phyloP scores from a whole-genome alignment of 1,140 invertebrate species.

The Heliconius nattereri region DNA sequence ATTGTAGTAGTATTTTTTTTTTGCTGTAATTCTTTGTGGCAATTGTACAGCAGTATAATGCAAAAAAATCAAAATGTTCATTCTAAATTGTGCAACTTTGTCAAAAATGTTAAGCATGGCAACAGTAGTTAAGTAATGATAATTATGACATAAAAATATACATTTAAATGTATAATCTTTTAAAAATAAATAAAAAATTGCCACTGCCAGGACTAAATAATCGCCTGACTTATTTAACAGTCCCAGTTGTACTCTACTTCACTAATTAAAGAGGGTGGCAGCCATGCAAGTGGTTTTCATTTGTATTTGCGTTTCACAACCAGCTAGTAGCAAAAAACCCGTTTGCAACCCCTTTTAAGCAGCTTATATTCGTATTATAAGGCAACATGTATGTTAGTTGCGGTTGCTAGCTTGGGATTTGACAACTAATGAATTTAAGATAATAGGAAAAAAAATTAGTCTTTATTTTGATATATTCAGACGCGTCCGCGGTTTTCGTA shows the following conservation, averaged over 20 bases:
- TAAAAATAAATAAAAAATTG: not conserved
- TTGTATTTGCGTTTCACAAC: slow-evolving; percentile 47
- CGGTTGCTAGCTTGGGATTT: slow-evolving; percentile 17
- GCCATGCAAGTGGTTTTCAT: slow-evolving; percentile 51
- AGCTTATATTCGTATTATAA: slow-evolving; percentile 33
- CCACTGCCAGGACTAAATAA: slow-evolving; percentile 12
- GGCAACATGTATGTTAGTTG: slow-evolving; percentile 20
- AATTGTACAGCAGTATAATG: no score
- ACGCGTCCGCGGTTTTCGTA: not conserved
- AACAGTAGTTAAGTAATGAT: no score
- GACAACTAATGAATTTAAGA: slow-evolving; percentile 15
- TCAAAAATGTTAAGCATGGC: no score
- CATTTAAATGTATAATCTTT: not conserved
- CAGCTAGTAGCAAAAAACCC: slow-evolving; percentile 44
- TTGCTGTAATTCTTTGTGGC: no score
- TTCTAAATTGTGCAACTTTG: no score
- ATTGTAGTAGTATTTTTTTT: no score
- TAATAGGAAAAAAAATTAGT: not conserved
- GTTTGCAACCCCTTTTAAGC: slow-evolving; percentile 40
- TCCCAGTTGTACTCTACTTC: slow-evolving; percentile 9
- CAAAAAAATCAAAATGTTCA: no score
- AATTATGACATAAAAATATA: no score
- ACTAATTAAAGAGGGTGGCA: slow-evolving; percentile 61
- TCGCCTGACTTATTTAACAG: slow-evolving; percentile 19
- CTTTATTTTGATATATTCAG: not conserved